These are phyloP conservation scores for Pteruthius melanotis DNA, from an alignment of 2,113 vertebrate genomes.

Conservation along the genomic window DNA sequence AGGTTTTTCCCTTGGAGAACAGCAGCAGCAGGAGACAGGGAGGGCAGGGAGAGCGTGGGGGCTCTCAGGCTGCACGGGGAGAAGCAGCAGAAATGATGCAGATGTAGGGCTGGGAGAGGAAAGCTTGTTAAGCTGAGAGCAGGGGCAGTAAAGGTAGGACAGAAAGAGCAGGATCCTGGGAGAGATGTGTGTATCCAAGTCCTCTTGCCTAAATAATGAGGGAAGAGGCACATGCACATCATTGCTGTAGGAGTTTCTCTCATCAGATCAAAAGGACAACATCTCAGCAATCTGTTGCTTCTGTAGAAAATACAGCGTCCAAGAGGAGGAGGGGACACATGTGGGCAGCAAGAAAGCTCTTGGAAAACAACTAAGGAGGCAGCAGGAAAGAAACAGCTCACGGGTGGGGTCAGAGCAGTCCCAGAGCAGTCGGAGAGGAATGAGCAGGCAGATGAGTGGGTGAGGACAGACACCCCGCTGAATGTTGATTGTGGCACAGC, in stretches of 20 bases:
- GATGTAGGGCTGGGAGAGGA: background rate
- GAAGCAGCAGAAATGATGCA: background rate
- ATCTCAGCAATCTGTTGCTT: conserved; percentile 42
- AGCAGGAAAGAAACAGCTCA: conserved; percentile 44
- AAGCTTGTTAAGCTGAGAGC: background rate
- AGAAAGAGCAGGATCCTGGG: background rate
- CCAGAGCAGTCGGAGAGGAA: conserved; percentile 32
- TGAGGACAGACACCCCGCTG: conserved; percentile 42
- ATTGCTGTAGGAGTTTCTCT: conserved; percentile 52
- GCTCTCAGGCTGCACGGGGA: background rate
- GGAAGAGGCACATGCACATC: conserved; percentile 27
- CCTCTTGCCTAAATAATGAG: background rate
- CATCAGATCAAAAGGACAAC: conserved; percentile 55
- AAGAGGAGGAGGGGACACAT: conserved; percentile 48
- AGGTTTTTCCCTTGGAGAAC: conserved; percentile 12
- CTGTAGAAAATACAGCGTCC: conserved; percentile 22
- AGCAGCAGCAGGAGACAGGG: background rate
- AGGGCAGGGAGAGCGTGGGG: background rate
- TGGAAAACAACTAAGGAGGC: conserved; percentile 47
- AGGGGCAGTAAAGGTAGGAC: background rate
- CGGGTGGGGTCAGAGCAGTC: conserved; percentile 39
- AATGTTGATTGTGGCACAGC: conserved; percentile 33
- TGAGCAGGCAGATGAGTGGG: conserved; percentile 51
- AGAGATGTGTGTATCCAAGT: background rate
- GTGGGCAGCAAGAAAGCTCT: conserved; percentile 53